phyloP scores from a whole-genome alignment of 2,113 vertebrate species.

The Zootoca vivipara region DNA sequence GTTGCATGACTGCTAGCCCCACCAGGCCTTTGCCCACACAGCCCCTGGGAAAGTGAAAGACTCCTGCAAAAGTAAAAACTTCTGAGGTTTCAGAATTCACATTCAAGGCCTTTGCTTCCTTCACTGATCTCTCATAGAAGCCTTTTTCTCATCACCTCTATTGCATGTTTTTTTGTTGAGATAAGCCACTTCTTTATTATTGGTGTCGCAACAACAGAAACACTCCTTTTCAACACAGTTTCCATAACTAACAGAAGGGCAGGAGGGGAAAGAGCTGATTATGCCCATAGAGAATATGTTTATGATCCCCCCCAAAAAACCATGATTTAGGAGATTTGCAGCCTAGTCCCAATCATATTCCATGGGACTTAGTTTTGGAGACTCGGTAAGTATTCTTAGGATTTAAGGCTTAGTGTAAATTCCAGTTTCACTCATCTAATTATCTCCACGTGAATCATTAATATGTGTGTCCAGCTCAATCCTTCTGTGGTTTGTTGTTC shows the following conservation, averaged over 20 bases:
- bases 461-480: constrained; percentile 39
- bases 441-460: constrained; percentile 38
- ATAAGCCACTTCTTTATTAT: background rate
- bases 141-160: background rate
- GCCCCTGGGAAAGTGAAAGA: background rate
- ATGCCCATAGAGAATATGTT: constrained; percentile 1
- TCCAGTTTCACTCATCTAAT: background rate
- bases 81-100: background rate
- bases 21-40: too few relatives aligned
- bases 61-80: background rate
- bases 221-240: background rate
- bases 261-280: background rate
- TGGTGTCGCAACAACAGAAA: constrained; percentile 3
- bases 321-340: background rate
- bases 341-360: background rate
- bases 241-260: constrained; percentile 7
- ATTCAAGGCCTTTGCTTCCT: background rate
- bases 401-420: background rate
- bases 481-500: constrained; percentile 43
- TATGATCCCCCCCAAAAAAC: background rate
- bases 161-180: background rate
- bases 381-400: background rate
- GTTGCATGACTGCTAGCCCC: too few relatives aligned
- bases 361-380: background rate
- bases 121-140: background rate